Percentiles rank a stretch among this genome's conserved stretches.
phyloP scores from a whole-genome alignment of 2,888 invertebrate species.

The Flabesymbios commensalis region DNA sequence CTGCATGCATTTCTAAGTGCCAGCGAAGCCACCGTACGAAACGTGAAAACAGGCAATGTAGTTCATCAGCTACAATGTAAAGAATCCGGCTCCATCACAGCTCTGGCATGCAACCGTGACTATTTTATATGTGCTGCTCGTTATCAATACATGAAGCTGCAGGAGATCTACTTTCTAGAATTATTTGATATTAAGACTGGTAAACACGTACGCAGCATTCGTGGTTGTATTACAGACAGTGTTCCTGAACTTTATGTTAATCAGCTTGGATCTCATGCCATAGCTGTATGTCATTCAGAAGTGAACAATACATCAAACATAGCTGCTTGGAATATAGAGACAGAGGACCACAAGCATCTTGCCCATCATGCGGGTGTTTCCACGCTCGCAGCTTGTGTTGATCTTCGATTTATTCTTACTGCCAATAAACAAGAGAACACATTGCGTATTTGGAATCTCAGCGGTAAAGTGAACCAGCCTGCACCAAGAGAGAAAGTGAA shows the following conservation, averaged over 20 bases:
- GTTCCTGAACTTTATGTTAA: conserved; percentile 48
- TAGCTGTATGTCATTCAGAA: conserved; percentile 48
- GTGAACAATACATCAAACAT: conserved; percentile 49
- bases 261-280: conserved; percentile 50
- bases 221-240: conserved; percentile 51
- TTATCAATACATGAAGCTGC: conserved; percentile 49
- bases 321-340: conserved; percentile 58
- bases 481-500: conserved; percentile 48
- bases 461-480: conserved; percentile 45
- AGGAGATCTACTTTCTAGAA: conserved; percentile 52
- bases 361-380: conserved; percentile 49
- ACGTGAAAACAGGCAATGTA: conserved; percentile 46
- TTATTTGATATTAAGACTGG: conserved; percentile 53
- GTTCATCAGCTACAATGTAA: conserved; percentile 46
- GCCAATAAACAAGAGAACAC: conserved; percentile 47
- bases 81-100: conserved; percentile 44
- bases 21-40: conserved; percentile 46
- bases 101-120: conserved; percentile 50
- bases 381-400: conserved; percentile 46
- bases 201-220: conserved; percentile 47
- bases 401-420: conserved; percentile 52
- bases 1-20: conserved; percentile 50
- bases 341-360: conserved; percentile 60
- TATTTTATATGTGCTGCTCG: conserved; percentile 53
- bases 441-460: conserved; percentile 55